phyloP scores from a whole-genome alignment of 2,888 invertebrate species.

The Noctua comes region DNA sequence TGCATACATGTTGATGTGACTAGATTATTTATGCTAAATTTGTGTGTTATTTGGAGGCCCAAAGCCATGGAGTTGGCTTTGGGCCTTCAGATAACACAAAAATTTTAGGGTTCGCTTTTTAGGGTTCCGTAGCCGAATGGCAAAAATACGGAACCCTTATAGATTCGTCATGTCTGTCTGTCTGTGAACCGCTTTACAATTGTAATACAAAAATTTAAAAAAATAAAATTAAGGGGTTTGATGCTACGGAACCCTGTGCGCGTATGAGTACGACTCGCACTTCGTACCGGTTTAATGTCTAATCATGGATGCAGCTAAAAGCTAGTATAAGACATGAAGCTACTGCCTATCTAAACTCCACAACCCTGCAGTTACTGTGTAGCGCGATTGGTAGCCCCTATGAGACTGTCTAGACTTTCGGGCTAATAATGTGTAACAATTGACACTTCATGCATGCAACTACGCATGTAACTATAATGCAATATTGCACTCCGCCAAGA shows the following conservation, averaged over 20 bases:
- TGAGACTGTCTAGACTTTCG: not conserved
- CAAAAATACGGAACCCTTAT: too few relatives aligned
- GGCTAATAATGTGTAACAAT: not conserved
- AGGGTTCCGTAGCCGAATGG: too few relatives aligned
- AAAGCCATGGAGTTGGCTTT: too few relatives aligned
- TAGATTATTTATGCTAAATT: not conserved
- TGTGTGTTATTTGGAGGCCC: not conserved
- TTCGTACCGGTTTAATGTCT: not conserved
- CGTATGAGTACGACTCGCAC: too few relatives aligned
- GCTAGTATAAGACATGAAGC: not conserved
- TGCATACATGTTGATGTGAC: not conserved
- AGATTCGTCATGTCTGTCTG: too few relatives aligned
- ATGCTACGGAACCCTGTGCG: too few relatives aligned
- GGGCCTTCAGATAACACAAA: too few relatives aligned
- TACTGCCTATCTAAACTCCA: not conserved
- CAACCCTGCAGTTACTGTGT: not conserved
- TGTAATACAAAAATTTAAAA: too few relatives aligned
- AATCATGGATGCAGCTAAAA: not conserved
- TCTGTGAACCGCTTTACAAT: too few relatives aligned
- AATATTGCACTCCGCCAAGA: slow-evolving; percentile 5
- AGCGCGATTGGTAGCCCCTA: not conserved
- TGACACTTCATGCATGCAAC: not conserved
- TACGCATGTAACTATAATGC: slow-evolving; percentile 2
- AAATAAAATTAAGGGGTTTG: too few relatives aligned
- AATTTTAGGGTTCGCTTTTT: too few relatives aligned